Conservation (phyloP, 2,888 invertebrate species). For the Aradus depressus region DNA sequence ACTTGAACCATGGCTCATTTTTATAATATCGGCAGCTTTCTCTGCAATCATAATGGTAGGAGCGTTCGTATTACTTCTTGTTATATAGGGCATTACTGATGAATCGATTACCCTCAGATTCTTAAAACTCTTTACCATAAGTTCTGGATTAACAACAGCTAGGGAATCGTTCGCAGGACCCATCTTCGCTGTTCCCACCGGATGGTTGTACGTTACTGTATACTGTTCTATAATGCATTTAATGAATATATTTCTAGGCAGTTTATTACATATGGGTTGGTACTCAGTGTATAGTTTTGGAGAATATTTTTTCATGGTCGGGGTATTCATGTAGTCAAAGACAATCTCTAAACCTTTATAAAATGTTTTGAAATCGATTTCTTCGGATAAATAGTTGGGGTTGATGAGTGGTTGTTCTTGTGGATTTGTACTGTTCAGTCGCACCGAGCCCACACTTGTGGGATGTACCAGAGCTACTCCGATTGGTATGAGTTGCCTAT, state of each 20-base stretch:
- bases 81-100: constrained; percentile 35
- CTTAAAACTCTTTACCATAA: constrained; percentile 32
- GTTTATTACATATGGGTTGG: constrained; percentile 1
- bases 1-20: too few relatives aligned
- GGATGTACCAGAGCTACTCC: constrained; percentile 81
- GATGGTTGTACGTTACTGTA: constrained; percentile 37
- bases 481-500: constrained; percentile 66
- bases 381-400: constrained; percentile 83
- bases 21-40: constrained; percentile 32
- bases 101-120: constrained; percentile 35
- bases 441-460: constrained; percentile 70
- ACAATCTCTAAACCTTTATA: constrained; percentile 51
- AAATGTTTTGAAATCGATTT: constrained; percentile 67
- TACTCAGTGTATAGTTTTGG: constrained; percentile 9
- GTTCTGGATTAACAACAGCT: constrained; percentile 32
- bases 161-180: constrained; percentile 30
- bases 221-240: constrained; percentile 50
- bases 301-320: constrained; percentile 4
- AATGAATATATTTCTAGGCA: constrained; percentile 18
- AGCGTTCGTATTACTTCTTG: constrained; percentile 35
- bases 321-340: constrained; percentile 9
- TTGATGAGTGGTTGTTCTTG: constrained; percentile 72
- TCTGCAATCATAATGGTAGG: constrained; percentile 36
- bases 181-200: constrained; percentile 34
- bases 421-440: constrained; percentile 52